Conservation (phyloP, 2,113 vertebrate species). For the Cisticola juncidis region DNA sequence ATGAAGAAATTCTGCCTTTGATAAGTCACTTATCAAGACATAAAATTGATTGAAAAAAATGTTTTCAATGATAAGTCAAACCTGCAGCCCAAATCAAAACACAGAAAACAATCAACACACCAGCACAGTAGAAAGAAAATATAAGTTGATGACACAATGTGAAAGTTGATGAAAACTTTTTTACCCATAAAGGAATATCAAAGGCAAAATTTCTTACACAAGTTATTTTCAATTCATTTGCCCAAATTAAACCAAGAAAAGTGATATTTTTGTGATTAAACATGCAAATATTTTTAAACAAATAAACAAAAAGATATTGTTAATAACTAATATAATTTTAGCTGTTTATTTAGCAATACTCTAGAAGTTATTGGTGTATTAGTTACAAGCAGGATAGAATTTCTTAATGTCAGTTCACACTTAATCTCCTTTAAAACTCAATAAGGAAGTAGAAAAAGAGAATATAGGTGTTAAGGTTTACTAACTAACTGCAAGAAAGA, state of each 20-base stretch:
- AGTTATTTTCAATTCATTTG: not conserved
- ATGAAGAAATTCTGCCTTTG: not conserved
- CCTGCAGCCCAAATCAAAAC: not conserved
- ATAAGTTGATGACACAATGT: not conserved
- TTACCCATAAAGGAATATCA: not conserved
- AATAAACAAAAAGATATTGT: not conserved
- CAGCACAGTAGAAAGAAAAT: not conserved
- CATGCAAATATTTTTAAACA: not conserved
- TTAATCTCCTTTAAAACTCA: not conserved
- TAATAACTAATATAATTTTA: not conserved
- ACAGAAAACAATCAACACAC: not conserved
- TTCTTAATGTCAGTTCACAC: not conserved
- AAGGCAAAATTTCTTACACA: not conserved
- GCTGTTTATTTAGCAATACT: not conserved
- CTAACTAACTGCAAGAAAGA: not conserved
- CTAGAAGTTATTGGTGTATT: not conserved
- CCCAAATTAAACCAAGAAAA: not conserved
- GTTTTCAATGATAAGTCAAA: not conserved
- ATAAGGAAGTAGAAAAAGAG: not conserved
- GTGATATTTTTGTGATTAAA: not conserved
- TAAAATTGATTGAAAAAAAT: not conserved
- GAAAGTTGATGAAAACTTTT: not conserved
- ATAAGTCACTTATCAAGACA: not conserved
- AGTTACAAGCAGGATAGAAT: not conserved
- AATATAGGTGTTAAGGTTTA: not conserved